Evolutionary conservation across 2,888 invertebrate genomes (phyloP).

Genomic region (Epinotia brunnichana): DNA sequence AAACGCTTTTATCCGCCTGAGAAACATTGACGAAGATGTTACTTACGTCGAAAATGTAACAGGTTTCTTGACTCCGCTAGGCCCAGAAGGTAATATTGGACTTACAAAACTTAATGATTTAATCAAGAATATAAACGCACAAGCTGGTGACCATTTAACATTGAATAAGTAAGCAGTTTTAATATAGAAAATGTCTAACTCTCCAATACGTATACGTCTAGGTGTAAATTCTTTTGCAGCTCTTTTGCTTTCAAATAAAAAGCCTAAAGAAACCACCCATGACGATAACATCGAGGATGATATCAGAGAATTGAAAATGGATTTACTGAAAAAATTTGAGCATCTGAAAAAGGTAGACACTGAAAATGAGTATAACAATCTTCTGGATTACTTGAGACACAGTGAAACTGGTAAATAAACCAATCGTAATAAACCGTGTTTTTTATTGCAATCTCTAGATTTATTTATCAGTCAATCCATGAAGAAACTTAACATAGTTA

Average conservation of each 20-base stretch:
- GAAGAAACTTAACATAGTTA: too few relatives aligned
- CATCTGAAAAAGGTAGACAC: conserved; percentile 11
- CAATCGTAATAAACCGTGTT: neutral
- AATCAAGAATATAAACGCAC: neutral
- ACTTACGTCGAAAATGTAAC: neutral
- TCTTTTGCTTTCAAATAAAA: neutral
- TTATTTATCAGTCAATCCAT: too few relatives aligned
- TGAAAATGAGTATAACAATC: conserved; percentile 9
- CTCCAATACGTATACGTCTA: neutral
- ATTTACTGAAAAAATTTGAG: conserved; percentile 15
- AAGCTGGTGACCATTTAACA: neutral
- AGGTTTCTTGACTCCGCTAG: too few relatives aligned
- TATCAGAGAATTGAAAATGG: conserved; percentile 6
- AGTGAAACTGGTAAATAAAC: neutral
- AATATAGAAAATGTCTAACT: neutral
- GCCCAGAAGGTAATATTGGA: neutral
- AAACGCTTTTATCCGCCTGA: conserved; percentile 62
- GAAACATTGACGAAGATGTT: neutral
- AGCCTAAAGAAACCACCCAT: neutral
- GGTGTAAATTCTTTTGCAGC: neutral
- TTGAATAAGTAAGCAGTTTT: neutral
- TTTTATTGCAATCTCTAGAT: neutral
- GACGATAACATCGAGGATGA: conserved; percentile 20
- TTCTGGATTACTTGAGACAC: neutral
- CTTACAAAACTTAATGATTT: neutral